Evolutionary conservation across 23 tunicate species (phyloP), one percentile per base, ranked within the genome.

Genomic region (Botrylloides violaceus): DNA sequence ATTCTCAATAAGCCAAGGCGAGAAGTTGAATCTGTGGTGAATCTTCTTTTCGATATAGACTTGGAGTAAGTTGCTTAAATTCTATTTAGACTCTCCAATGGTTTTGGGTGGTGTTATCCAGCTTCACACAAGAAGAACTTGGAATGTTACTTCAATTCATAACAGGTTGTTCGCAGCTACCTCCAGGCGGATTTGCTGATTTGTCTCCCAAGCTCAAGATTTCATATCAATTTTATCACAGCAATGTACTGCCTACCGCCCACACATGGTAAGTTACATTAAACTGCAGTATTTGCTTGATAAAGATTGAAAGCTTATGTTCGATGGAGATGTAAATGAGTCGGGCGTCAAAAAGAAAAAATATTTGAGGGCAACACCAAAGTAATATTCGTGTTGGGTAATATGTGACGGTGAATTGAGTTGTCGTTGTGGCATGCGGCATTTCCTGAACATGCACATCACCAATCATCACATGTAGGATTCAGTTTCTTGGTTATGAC

Each of bases 151-250:
- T 90, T 3, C 97, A 90, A 48, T 90, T 90, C 70, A 83, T 85
- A 26, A 90, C 97, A 26, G 97, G 97, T 21, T 83, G 97, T 81
- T 82, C 97, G 7, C 97, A 83, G 33, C 81, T 90, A 76, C 97
- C 97, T 66, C 79, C 90, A 1, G 97, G 91, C 29, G 97, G 97
- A 48, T 90, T 90, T 65, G 58, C 76, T 34, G 77, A 82, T n/a
- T 71, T 90, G 33, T 70, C 87, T 47, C 97, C 97, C 7, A 37
- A 32, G 23, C 83, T 90, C 48, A 71, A 75, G 53, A 75, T 90
- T n/a, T 77, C 85, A 19, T 66, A 22, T 23, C 21, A 25, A 25
- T 77, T 49, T 3, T 73, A 71, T 48, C 63, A 70, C 26, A 38
- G 29, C 22, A 82, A 82, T 33, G 70, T 49, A 1, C 55, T 90